Evolutionary conservation across 2,888 invertebrate genomes (phyloP).

Genomic region (Drosophila buzzatii): DNA sequence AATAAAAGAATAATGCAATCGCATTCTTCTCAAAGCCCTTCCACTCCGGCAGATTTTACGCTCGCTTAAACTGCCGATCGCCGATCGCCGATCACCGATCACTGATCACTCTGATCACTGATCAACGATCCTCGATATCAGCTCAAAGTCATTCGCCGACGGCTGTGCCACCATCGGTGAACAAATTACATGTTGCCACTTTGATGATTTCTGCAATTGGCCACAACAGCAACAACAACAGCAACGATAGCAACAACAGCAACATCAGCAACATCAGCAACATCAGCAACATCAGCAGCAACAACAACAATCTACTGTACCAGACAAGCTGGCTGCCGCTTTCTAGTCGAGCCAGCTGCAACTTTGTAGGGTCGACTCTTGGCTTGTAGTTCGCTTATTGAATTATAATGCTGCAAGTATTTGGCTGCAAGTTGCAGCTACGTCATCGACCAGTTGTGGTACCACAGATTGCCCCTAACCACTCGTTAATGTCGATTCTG

Average conservation of each 20-base stretch:
- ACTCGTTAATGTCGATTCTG: slow-evolving; percentile 33
- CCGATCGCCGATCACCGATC: slow-evolving; percentile 27
- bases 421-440: slow-evolving; percentile 49
- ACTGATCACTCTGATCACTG: slow-evolving; percentile 13
- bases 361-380: slow-evolving; percentile 47
- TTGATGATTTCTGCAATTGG: slow-evolving; percentile 79
- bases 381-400: slow-evolving; percentile 58
- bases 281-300: slow-evolving; percentile 7
- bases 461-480: slow-evolving; percentile 36
- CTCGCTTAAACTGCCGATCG: slow-evolving; percentile 69
- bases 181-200: slow-evolving; percentile 75
- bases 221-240: slow-evolving; percentile 55
- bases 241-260: slow-evolving; percentile 49
- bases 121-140: slow-evolving; percentile 9
- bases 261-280: slow-evolving; percentile 27
- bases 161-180: slow-evolving; percentile 61
- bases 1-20: slow-evolving; percentile 64
- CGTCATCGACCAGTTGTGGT: slow-evolving; percentile 68
- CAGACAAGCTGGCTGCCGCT: slow-evolving; percentile 74
- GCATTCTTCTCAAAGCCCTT: slow-evolving; percentile 38
- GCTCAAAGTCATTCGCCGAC: slow-evolving; percentile 70
- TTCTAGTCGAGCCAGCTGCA: slow-evolving; percentile 47
- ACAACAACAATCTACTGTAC: slow-evolving; percentile 28
- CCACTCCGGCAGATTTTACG: slow-evolving; percentile 66
- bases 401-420: slow-evolving; percentile 72